Percentiles rank a stretch among this genome's conserved stretches.
Conservation (phyloP, 2,888 invertebrate species). For the Scaptomyza flava region DNA sequence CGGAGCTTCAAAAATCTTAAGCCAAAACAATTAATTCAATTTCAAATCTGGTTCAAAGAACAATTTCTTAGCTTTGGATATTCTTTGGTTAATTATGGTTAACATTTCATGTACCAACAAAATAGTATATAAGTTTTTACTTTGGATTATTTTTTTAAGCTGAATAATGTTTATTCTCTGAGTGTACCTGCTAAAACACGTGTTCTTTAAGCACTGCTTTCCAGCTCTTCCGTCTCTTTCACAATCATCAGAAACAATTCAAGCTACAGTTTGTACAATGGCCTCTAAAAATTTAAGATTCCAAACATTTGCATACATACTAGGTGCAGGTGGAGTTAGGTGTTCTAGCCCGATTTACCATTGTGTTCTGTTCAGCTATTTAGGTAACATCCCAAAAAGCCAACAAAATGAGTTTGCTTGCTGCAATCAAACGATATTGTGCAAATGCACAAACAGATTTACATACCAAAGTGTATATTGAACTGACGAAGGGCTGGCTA, state of each 20-base stretch:
- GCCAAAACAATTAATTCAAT: too few species aligned
- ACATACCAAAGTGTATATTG: neutral
- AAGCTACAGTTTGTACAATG: neutral
- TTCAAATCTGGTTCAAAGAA: too few species aligned
- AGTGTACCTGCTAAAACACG: neutral
- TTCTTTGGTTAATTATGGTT: too few species aligned
- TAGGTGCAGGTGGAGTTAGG: slow-evolving; percentile 4
- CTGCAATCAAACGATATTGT: slow-evolving; percentile 17
- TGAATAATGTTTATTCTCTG: neutral
- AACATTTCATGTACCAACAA: too few species aligned
- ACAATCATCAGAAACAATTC: neutral
- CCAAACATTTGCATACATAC: slow-evolving; percentile 1
- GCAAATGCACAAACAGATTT: neutral
- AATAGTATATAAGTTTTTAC: too few species aligned
- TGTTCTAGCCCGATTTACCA: slow-evolving; percentile 5
- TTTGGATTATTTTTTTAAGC: too few species aligned
- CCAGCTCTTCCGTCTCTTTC: neutral
- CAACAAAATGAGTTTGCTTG: neutral
- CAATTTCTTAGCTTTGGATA: too few species aligned
- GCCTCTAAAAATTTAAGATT: neutral
- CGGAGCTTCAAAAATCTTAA: too few species aligned
- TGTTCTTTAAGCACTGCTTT: neutral
- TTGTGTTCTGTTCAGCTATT: slow-evolving; percentile 6
- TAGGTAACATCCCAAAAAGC: neutral
- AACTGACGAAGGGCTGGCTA: neutral